Evolutionary conservation across 2,113 vertebrate species (phyloP).

Genomic region (Syrrhaptes paradoxus): DNA sequence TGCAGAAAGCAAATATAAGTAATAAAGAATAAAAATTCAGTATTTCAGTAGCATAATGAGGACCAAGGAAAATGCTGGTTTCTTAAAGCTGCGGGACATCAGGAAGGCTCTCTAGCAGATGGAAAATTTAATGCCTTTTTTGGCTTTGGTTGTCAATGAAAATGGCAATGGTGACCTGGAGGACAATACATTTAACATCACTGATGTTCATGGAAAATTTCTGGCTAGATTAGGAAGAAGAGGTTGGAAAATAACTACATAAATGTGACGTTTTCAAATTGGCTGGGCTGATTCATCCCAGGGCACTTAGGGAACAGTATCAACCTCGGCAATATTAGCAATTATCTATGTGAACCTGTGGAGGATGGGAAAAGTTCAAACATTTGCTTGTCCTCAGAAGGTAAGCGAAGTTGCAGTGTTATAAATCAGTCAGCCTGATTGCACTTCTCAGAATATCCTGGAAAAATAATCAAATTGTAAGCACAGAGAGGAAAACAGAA

Average conservation of each 20-base stretch:
- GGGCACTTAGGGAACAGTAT: background rate
- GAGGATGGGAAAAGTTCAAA: conserved; percentile 34
- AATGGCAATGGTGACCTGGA: background rate
- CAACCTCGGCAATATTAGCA: background rate
- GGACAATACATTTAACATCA: background rate
- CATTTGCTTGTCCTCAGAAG: background rate
- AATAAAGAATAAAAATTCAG: background rate
- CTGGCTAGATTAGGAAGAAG: background rate
- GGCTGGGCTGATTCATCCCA: background rate
- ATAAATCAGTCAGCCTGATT: conserved; percentile 7
- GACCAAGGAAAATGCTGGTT: background rate
- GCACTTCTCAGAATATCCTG: background rate
- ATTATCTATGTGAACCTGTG: background rate
- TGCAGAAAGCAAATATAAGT: background rate
- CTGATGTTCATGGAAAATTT: background rate
- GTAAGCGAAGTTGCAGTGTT: background rate
- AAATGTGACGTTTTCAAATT: background rate
- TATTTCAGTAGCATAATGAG: background rate
- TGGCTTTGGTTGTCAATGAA: background rate
- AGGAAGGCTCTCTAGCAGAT: background rate
- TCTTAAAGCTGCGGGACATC: background rate
- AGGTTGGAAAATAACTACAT: background rate
- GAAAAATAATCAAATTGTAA: conserved; percentile 15
- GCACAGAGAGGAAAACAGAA: background rate
- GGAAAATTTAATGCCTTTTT: background rate